These are phyloP conservation scores for Bombus consobrinus DNA, from an alignment of 1,140 invertebrate species.

Conservation along the genomic window DNA sequence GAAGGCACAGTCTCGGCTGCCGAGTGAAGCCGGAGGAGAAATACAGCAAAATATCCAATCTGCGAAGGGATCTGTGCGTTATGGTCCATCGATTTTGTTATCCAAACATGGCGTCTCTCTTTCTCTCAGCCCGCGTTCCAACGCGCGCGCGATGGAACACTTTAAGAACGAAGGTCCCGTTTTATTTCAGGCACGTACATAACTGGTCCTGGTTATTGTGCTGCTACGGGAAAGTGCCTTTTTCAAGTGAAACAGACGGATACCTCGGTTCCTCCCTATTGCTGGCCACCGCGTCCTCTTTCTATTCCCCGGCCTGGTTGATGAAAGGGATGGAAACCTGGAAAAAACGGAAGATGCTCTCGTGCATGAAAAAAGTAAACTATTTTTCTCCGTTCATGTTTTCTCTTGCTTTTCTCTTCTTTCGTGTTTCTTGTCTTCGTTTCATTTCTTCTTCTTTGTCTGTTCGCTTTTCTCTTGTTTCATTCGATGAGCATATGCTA, in stretches of 20 bases:
- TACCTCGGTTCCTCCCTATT: constrained; percentile 58
- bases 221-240: constrained; percentile 79
- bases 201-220: constrained; percentile 81
- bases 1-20: constrained; percentile 11
- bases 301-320: constrained; percentile 72
- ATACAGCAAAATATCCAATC: constrained; percentile 48
- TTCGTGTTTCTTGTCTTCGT: not conserved
- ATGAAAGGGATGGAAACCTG: constrained; percentile 75
- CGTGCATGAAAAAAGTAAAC: constrained; percentile 66
- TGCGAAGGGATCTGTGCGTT: constrained; percentile 45
- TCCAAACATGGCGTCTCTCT: constrained; percentile 61
- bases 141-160: constrained; percentile 32
- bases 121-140: not conserved
- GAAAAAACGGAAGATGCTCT: constrained; percentile 46
- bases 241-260: constrained; percentile 78
- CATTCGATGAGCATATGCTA: not conserved
- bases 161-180: constrained; percentile 68
- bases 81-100: constrained; percentile 68
- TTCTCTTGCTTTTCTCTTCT: constrained; percentile 27
- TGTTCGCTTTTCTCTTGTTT: not conserved
- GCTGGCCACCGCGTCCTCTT: constrained; percentile 63
- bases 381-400: constrained; percentile 64
- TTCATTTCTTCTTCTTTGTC: not conserved
- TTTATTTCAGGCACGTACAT: constrained; percentile 80
- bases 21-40: constrained; percentile 8